These are phyloP conservation scores for Folsomia manolachei DNA, from an alignment of 2,888 invertebrate genomes.

Conservation along the genomic window DNA sequence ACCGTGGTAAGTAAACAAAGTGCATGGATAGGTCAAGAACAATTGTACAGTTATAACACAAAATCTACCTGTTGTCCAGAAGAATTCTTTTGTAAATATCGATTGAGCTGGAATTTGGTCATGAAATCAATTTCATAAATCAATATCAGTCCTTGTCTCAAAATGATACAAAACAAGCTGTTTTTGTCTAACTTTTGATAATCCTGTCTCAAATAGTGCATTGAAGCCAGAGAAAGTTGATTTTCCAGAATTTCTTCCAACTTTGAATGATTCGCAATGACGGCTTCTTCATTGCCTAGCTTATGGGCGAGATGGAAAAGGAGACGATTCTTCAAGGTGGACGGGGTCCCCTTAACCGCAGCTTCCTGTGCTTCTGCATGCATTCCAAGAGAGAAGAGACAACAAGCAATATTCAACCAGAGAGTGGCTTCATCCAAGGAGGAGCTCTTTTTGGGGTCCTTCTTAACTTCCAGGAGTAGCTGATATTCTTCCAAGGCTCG, in stretches of 20 bases:
- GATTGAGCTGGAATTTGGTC: conserved; percentile 76
- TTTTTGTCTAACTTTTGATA: conserved; percentile 64
- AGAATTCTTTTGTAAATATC: conserved; percentile 94
- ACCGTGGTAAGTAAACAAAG: no score
- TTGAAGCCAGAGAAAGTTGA: conserved; percentile 90
- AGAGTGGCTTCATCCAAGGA: conserved; percentile 53
- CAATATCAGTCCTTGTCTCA: neutral
- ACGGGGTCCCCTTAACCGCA: conserved; percentile 63
- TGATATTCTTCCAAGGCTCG: conserved; percentile 72
- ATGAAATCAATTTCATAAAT: neutral
- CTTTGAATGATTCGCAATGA: conserved; percentile 77
- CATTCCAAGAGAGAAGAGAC: conserved; percentile 91
- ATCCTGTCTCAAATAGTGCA: conserved; percentile 92
- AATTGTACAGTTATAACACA: neutral
- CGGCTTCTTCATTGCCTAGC: conserved; percentile 74
- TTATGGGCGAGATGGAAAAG: conserved; percentile 93
- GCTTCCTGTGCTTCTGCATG: conserved; percentile 67
- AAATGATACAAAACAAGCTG: neutral
- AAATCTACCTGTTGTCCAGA: conserved; percentile 76
- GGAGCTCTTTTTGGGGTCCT: conserved; percentile 54
- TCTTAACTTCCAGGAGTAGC: conserved; percentile 56
- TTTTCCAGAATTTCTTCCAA: conserved; percentile 87
- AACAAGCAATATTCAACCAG: conserved; percentile 80
- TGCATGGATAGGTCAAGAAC: neutral
- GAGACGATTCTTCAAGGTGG: conserved; percentile 71